Conservation (phyloP, 2,797 vertebrate genomes). For the Trachops cirrhosus region DNA sequence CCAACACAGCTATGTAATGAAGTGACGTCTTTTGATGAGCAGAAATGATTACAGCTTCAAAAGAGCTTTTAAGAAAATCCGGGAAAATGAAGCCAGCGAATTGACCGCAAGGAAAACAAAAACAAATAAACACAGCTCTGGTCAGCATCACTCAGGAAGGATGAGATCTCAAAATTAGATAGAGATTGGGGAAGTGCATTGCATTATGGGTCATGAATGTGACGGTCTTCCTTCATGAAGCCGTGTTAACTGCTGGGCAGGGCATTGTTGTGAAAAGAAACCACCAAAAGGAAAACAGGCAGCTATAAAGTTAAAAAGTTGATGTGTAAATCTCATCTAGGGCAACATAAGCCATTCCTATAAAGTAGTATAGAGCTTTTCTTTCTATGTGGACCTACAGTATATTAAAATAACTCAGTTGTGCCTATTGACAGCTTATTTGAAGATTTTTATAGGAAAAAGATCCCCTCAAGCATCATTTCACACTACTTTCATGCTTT, state of each 20-base stretch:
- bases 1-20: background rate
- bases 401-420: conserved; percentile 36
- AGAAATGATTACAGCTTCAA: background rate
- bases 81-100: background rate
- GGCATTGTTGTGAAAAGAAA: conserved; percentile 18
- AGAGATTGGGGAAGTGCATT: background rate
- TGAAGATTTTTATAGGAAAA: conserved; percentile 35
- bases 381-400: background rate
- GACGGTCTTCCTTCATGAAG: conserved; percentile 36
- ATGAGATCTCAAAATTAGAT: conserved; percentile 1
- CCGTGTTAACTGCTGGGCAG: background rate
- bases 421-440: background rate
- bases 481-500: background rate
- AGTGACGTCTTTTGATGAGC: background rate
- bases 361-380: background rate
- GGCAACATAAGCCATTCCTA: background rate
- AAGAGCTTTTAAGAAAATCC: background rate
- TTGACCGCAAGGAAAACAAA: background rate
- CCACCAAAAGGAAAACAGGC: background rate
- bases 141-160: background rate
- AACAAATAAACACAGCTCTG: background rate
- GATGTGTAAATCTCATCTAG: conserved; percentile 6
- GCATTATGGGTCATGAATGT: background rate
- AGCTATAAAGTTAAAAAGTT: background rate
- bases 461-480: background rate